These are phyloP conservation scores for Falco novaeseelandiae DNA, from an alignment of 2,797 vertebrate genomes.

Conservation along the genomic window DNA sequence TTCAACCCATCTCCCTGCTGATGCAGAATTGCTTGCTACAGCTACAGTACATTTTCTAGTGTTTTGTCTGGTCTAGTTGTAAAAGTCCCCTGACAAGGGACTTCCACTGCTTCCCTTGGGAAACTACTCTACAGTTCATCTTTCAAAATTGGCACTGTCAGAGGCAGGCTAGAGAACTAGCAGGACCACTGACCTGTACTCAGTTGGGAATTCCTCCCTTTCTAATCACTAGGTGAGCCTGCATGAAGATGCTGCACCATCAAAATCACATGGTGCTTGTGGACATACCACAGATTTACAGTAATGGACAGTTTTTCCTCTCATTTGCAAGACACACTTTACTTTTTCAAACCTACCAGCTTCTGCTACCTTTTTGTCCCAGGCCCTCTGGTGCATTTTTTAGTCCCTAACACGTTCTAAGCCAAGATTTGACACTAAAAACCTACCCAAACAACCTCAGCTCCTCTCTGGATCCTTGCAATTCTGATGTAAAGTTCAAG, in stretches of 20 bases:
- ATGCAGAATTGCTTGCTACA: constrained; percentile 40
- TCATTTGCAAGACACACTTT: neutral
- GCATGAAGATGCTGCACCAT: neutral
- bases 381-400: neutral
- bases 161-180: neutral
- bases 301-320: neutral
- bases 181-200: neutral
- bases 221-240: neutral
- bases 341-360: neutral
- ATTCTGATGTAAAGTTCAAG: neutral
- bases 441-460: neutral
- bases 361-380: neutral
- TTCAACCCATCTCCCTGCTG: constrained; percentile 61
- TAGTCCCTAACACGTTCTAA: neutral
- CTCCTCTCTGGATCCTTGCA: neutral
- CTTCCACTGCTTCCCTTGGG: constrained; percentile 18
- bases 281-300: neutral
- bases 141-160: constrained; percentile 57
- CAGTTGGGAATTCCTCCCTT: constrained; percentile 1
- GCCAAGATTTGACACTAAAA: neutral
- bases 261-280: neutral
- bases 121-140: constrained; percentile 25
- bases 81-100: constrained; percentile 38
- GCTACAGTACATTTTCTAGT: constrained; percentile 47
- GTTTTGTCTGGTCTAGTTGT: constrained; percentile 56